Conservation (phyloP, 2,113 vertebrate genomes). For the Boleophthalmus pectinirostris region DNA sequence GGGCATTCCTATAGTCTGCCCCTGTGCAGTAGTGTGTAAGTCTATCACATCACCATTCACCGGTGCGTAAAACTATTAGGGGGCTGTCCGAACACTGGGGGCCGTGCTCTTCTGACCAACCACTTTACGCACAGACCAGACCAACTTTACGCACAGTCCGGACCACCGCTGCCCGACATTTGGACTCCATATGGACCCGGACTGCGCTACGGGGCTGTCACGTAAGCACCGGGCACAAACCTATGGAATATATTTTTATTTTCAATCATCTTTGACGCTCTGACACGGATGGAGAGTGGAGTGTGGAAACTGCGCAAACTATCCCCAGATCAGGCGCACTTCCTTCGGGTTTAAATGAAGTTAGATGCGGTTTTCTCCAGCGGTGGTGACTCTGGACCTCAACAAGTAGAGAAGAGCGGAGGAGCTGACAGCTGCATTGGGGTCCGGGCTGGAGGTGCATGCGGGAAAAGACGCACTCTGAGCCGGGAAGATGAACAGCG, state of each 20-base stretch:
- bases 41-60: not conserved
- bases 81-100: not conserved
- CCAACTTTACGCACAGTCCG: not conserved
- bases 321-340: not conserved
- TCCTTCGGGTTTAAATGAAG: not conserved
- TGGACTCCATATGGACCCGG: not conserved
- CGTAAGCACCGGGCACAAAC: not conserved
- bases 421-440: slow-evolving; percentile 7
- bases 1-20: not conserved
- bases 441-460: slow-evolving; percentile 61
- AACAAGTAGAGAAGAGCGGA: slow-evolving; percentile 10
- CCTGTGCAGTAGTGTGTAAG: too few relatives aligned
- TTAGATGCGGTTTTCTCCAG: not conserved
- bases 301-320: too few relatives aligned
- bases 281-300: not conserved
- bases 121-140: not conserved
- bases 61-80: not conserved
- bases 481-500: slow-evolving; percentile 82
- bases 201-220: not conserved
- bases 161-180: not conserved
- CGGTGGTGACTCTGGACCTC: slow-evolving; percentile 1
- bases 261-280: not conserved
- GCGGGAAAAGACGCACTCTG: slow-evolving; percentile 69
- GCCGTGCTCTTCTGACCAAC: not conserved
- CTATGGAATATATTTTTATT: not conserved